phyloP scores from a whole-genome alignment of 2,888 invertebrate species.

The Rhopalosiphum nymphaeae region DNA sequence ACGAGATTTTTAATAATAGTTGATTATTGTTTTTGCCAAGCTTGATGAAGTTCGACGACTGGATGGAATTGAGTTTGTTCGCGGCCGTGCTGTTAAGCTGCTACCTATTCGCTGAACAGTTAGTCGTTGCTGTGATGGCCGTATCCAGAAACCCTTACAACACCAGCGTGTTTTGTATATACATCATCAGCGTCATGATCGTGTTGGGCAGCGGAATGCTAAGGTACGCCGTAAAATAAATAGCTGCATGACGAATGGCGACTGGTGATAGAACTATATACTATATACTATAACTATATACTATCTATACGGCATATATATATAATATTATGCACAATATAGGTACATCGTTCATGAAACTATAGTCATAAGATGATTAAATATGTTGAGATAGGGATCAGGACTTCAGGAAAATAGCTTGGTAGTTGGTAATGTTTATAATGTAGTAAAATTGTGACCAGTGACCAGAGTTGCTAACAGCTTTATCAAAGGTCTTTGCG shows the following conservation, averaged over 20 bases:
- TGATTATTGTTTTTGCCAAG: conserved; percentile 5
- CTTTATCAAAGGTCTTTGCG: too few species aligned
- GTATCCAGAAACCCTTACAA: conserved; percentile 83
- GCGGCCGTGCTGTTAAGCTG: conserved; percentile 85
- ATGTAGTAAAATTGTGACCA: too few species aligned
- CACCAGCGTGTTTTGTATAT: conserved; percentile 84
- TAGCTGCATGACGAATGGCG: neutral
- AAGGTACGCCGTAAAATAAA: conserved; percentile 73
- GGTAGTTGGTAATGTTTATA: too few species aligned
- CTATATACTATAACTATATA: too few species aligned
- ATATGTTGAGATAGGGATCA: too few species aligned
- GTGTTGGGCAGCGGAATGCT: conserved; percentile 82
- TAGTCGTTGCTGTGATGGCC: conserved; percentile 85
- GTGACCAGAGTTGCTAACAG: too few species aligned
- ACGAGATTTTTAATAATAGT: neutral
- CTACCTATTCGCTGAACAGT: conserved; percentile 87
- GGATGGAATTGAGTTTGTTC: conserved; percentile 77
- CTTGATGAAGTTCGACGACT: conserved; percentile 52
- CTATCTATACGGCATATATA: too few species aligned
- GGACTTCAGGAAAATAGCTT: too few species aligned
- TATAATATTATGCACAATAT: too few species aligned
- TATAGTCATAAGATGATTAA: too few species aligned
- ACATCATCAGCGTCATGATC: conserved; percentile 79
- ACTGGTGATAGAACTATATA: neutral
- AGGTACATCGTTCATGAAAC: too few species aligned